These are phyloP conservation scores for Nesidiocoris tenuis DNA, from an alignment of 2,888 invertebrate genomes.

Conservation along the genomic window DNA sequence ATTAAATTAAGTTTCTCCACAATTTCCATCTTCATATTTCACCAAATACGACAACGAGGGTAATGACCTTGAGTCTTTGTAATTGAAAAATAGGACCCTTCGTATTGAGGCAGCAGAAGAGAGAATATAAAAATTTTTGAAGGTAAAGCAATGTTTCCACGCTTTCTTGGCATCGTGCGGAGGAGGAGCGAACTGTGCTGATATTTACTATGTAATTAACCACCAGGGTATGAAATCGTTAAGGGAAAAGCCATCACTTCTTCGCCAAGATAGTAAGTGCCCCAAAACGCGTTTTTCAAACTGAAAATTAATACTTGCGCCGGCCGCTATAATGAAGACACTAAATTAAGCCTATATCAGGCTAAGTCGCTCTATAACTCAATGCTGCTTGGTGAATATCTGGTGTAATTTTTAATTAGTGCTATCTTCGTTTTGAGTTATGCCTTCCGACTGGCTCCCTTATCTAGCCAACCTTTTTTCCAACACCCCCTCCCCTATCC, in stretches of 20 bases:
- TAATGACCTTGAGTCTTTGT: too few relatives aligned
- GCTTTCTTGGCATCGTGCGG: background rate
- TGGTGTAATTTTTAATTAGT: constrained; percentile 50
- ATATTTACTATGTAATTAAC: constrained; percentile 40
- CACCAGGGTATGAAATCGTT: constrained; percentile 36
- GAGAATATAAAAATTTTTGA: background rate
- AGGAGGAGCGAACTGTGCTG: constrained; percentile 11
- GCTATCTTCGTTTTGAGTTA: constrained; percentile 49
- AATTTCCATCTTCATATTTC: too few relatives aligned
- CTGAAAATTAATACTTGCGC: constrained; percentile 45
- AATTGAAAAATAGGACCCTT: too few relatives aligned
- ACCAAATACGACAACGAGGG: too few relatives aligned
- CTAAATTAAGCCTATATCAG: constrained; percentile 49
- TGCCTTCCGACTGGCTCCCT: constrained; percentile 49
- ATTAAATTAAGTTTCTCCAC: too few relatives aligned
- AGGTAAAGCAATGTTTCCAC: constrained; percentile 15
- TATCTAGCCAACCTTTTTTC: constrained; percentile 49
- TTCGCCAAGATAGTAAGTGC: constrained; percentile 43
- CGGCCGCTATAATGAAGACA: constrained; percentile 48
- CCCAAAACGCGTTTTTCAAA: constrained; percentile 45
- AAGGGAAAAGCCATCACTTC: constrained; percentile 42
- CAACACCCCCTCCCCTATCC: constrained; percentile 34
- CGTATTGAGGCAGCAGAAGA: too few relatives aligned
- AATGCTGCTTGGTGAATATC: constrained; percentile 48
- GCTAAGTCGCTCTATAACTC: constrained; percentile 48